Evolutionary conservation across 2,888 invertebrate species (phyloP), one percentile per base, ranked within the genome.

Genomic region (Phengaris arion): DNA sequence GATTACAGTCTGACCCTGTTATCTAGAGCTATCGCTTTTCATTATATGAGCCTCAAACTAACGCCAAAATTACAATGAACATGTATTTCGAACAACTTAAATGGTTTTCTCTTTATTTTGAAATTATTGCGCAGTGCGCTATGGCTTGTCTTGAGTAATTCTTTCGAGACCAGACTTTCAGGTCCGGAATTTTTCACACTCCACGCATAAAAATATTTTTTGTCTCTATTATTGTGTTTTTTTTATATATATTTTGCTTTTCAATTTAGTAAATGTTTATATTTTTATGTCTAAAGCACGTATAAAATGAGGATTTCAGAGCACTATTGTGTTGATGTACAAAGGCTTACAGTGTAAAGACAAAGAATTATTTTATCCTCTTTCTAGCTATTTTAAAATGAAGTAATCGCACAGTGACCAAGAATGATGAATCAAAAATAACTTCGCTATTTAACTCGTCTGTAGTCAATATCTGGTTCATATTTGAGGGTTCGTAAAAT

Each of bases 61-160:
- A 64, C 64, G 64, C 64, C 64, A 64, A 64, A 64, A 45, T 64
- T 59, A 35, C 64, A 45, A 35, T 45, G 35, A 64, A 12, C 64
- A 13, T 64, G 13, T 64, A 45, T 64, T 45, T 64, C 13, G 35
- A 64, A 64, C 64, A 10, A 45, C 64, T 64, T 35, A 64, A 64
- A 35, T 59, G 59, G 64, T 35, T 64, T 59, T 64, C 64, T 64
- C 64, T 64, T 64, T 64, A 64, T 64, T 64, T 64, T 64, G 64
- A 64, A 45, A 64, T 64, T 64, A 45, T 64, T 35, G 64, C 64
- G 64, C 64, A 64, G 64, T 64, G 35, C 22, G 35, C 64, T 64
- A 64, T 64, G 64, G 64, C 64, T 64, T 45, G 64, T 64, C 64
- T 64, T 64, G 35, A 64, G 64, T 35, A 64, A 64, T 64, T 64